A percentile compares a stretch with the other conserved stretches of the same genome.
These are phyloP conservation scores for Colistium nudipinnis DNA, from an alignment of 2,113 vertebrate genomes.

Conservation along the genomic window DNA sequence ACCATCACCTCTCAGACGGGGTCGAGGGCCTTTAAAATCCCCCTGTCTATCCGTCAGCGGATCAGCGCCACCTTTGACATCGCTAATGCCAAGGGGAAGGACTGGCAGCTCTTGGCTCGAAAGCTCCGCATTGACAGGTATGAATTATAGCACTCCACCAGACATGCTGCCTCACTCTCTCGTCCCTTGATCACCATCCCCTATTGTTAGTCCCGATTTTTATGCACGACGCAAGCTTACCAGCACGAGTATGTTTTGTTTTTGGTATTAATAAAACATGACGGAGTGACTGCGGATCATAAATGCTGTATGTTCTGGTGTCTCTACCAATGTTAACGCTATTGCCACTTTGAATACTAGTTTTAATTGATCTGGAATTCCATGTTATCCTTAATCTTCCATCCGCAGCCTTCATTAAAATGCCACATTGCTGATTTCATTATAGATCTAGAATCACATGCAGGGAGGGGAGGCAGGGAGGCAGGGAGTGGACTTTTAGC, in stretches of 20 bases:
- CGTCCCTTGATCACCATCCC: neutral
- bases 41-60: constrained; percentile 93
- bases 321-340: constrained; percentile 7
- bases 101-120: constrained; percentile 97
- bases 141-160: constrained; percentile 37
- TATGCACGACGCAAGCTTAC: neutral
- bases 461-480: constrained; percentile 6
- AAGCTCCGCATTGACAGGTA: constrained; percentile 96
- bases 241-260: constrained; percentile 18
- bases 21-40: constrained; percentile 97
- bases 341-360: constrained; percentile 47
- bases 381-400: constrained; percentile 52
- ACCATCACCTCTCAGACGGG: constrained; percentile 90
- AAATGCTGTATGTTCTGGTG: neutral
- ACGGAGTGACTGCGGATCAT: constrained; percentile 11
- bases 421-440: constrained; percentile 72
- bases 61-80: constrained; percentile 97
- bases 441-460: constrained; percentile 72
- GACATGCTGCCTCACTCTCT: neutral
- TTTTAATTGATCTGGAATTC: constrained; percentile 67
- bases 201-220: constrained; percentile 29
- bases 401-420: constrained; percentile 60
- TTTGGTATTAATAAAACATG: neutral
- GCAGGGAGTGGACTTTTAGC: constrained; percentile 21
- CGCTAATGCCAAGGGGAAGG: constrained; percentile 94